Conservation (phyloP, 2,888 invertebrate genomes). For the Pristionchus fissidentatus region DNA sequence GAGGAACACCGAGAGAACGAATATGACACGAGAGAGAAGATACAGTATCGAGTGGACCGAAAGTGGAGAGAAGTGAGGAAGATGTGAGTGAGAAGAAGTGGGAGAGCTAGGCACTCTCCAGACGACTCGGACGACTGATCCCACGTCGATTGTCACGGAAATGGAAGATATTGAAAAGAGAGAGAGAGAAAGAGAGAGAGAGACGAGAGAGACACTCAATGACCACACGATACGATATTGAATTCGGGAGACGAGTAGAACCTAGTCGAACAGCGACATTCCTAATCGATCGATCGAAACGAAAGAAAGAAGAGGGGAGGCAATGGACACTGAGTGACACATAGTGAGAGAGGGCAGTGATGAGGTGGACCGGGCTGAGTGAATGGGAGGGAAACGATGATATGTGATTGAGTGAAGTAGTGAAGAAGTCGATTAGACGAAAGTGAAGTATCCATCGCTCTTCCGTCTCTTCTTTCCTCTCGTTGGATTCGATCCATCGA, state of each 20-base stretch:
- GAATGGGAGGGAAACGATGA: slow-evolving; percentile 1
- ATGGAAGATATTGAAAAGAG: slow-evolving; percentile 34
- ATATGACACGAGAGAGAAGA: slow-evolving; percentile 38
- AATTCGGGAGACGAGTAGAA: neutral
- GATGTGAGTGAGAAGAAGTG: neutral
- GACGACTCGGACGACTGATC: slow-evolving; percentile 28
- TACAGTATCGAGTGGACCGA: slow-evolving; percentile 44
- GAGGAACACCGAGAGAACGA: slow-evolving; percentile 29
- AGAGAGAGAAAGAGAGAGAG: slow-evolving; percentile 20
- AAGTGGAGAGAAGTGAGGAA: neutral
- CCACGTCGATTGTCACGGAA: slow-evolving; percentile 41
- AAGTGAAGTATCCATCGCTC: slow-evolving; percentile 76
- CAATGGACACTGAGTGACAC: slow-evolving; percentile 31
- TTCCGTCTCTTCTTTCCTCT: slow-evolving; percentile 75
- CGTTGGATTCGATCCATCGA: slow-evolving; percentile 74
- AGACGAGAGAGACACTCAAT: slow-evolving; percentile 12
- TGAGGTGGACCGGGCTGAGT: neutral
- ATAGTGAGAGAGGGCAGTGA: neutral
- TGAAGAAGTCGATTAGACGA: slow-evolving; percentile 64
- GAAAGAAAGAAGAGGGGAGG: slow-evolving; percentile 40
- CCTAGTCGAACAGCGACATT: slow-evolving; percentile 16
- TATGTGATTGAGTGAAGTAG: neutral
- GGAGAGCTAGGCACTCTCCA: slow-evolving; percentile 43
- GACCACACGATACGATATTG: slow-evolving; percentile 41
- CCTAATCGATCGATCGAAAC: slow-evolving; percentile 22